A percentile compares a stretch with the other conserved stretches of the same genome.
These are phyloP conservation scores for Spinus olivaceus DNA, from an alignment of 2,797 vertebrate species.

Conservation along the genomic window DNA sequence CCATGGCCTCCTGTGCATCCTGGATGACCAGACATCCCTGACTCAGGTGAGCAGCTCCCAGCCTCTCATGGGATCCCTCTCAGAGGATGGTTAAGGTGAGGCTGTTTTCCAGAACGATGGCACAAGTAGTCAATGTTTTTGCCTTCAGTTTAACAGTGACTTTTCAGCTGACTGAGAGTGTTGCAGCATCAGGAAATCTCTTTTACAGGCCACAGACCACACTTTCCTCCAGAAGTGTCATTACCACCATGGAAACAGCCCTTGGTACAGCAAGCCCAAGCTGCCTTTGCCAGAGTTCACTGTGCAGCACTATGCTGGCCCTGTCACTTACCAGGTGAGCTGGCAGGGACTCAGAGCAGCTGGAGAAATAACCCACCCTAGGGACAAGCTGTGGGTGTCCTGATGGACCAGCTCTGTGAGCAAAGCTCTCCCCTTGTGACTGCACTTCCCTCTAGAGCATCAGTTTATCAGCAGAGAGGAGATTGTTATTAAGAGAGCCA, in stretches of 20 bases:
- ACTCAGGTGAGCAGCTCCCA: constrained; percentile 78
- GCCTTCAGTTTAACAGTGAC: neutral
- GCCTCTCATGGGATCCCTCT: neutral
- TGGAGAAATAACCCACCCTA: neutral
- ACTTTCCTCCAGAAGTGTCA: constrained; percentile 96
- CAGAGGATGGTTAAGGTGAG: neutral
- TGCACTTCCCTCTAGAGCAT: neutral
- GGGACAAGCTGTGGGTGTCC: neutral
- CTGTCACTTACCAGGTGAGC: constrained; percentile 90
- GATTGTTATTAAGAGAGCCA: neutral
- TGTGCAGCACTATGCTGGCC: constrained; percentile 86
- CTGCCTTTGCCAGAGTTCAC: constrained; percentile 90
- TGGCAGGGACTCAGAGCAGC: neutral
- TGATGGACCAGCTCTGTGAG: neutral
- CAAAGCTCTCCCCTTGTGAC: neutral
- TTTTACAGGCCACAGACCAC: constrained; percentile 88
- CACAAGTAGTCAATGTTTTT: neutral
- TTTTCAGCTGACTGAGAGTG: neutral
- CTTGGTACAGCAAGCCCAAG: constrained; percentile 86
- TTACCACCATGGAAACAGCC: constrained; percentile 86
- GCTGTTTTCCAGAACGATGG: neutral
- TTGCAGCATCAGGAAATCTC: neutral
- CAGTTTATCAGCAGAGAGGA: neutral
- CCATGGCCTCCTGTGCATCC: constrained; percentile 85
- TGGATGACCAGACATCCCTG: constrained; percentile 88